Evolutionary conservation across 1,140 invertebrate genomes (phyloP).

Genomic region (Pentalonia nigronervosa): DNA sequence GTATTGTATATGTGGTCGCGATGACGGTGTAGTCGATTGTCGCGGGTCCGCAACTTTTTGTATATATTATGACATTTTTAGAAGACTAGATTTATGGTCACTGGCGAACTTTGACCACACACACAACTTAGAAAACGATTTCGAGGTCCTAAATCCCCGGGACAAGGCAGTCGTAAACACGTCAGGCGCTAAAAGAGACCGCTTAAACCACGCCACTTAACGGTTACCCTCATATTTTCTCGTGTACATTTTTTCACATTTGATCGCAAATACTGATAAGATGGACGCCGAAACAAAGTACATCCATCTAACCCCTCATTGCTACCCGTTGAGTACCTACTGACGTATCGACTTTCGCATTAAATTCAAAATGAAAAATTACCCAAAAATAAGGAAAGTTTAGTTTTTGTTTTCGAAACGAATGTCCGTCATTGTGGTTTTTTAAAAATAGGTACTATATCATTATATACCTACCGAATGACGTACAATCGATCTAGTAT

Average conservation of each 20-base stretch:
- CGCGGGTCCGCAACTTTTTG: background rate
- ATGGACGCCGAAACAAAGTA: conserved; percentile 9
- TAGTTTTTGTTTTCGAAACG: background rate
- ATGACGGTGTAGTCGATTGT: background rate
- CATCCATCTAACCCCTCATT: background rate
- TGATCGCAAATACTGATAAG: conserved; percentile 31
- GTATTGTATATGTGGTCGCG: background rate
- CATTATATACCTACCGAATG: no score
- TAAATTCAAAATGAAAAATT: background rate
- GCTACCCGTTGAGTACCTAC: background rate
- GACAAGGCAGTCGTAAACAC: conserved; percentile 50
- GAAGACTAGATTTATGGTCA: conserved; percentile 24
- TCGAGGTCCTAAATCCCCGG: conserved; percentile 23
- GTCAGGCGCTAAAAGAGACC: conserved; percentile 9
- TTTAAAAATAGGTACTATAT: background rate
- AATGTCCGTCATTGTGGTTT: background rate
- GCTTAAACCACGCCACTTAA: conserved; percentile 11
- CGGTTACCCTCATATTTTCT: conserved; percentile 41
- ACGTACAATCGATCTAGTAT: no score
- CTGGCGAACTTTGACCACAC: background rate
- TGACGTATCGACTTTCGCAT: background rate
- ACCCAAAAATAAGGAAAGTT: background rate
- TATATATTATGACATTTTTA: conserved; percentile 30
- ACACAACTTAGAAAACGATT: conserved; percentile 27
- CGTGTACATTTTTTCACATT: conserved; percentile 34